A percentile compares a stretch with the other conserved stretches of the same genome.
phyloP scores from a whole-genome alignment of 2,888 invertebrate genomes.

The Parnassius glacialis region DNA sequence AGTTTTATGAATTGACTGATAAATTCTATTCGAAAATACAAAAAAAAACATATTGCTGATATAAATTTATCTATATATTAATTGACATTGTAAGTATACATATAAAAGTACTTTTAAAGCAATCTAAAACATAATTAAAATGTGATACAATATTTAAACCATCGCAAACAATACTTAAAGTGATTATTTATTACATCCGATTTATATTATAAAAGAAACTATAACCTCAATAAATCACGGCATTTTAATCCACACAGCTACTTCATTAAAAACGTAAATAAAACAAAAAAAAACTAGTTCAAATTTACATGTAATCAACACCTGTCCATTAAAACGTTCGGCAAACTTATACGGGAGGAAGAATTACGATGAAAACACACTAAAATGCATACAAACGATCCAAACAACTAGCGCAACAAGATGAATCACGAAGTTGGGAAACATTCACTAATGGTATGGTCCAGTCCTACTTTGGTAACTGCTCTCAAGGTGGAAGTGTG shows the following conservation, averaged over 20 bases:
- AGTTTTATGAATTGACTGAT: too few relatives aligned
- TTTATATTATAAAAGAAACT: background rate
- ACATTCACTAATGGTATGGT: constrained; percentile 48
- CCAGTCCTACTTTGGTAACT: constrained; percentile 55
- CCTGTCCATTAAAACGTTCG: constrained; percentile 50
- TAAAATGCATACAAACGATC: constrained; percentile 40
- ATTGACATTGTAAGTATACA: too few relatives aligned
- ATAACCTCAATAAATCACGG: constrained; percentile 18
- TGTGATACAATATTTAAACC: too few relatives aligned
- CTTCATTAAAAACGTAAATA: constrained; percentile 22
- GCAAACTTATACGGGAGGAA: constrained; percentile 43
- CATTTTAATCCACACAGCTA: constrained; percentile 29
- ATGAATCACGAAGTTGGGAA: constrained; percentile 68
- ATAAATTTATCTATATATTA: too few relatives aligned
- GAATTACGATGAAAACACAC: constrained; percentile 40
- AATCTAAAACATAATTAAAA: too few relatives aligned
- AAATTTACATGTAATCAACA: constrained; percentile 57
- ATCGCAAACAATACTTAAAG: too few relatives aligned
- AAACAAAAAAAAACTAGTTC: constrained; percentile 36
- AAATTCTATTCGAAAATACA: too few relatives aligned
- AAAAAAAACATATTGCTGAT: too few relatives aligned
- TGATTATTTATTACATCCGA: too few relatives aligned
- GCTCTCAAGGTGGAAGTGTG: constrained; percentile 43
- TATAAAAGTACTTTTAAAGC: too few relatives aligned
- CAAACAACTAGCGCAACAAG: constrained; percentile 46